These are phyloP conservation scores for Bradypodion pumilum DNA, from an alignment of 2,797 vertebrate genomes.

Conservation along the genomic window DNA sequence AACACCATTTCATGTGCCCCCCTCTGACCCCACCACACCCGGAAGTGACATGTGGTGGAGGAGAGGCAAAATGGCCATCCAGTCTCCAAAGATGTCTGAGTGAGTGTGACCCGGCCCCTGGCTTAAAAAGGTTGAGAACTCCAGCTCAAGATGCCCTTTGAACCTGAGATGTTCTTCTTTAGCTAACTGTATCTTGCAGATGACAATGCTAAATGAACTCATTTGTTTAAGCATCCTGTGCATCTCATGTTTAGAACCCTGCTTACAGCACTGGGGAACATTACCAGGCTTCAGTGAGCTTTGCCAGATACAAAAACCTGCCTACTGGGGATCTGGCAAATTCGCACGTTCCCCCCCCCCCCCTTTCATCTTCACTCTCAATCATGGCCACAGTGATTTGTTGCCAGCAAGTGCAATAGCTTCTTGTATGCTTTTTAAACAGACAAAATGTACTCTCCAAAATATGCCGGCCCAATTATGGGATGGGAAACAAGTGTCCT, in stretches of 20 bases:
- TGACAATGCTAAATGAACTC: not conserved
- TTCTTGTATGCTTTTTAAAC: not conserved
- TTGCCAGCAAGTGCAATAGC: constrained; percentile 45
- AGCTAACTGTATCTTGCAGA: not conserved
- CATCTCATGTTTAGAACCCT: not conserved
- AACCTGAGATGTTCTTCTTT: not conserved
- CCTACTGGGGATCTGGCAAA: not conserved
- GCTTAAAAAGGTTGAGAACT: too few relatives aligned
- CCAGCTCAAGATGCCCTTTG: too few relatives aligned
- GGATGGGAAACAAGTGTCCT: constrained; percentile 38
- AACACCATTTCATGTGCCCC: too few relatives aligned
- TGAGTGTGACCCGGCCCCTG: too few relatives aligned
- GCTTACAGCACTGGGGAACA: constrained; percentile 13
- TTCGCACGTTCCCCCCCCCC: too few relatives aligned
- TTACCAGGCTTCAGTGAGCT: not conserved
- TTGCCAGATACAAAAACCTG: not conserved
- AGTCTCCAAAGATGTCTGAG: too few relatives aligned
- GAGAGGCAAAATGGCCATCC: too few relatives aligned
- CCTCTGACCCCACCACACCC: too few relatives aligned
- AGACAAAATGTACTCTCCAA: constrained; percentile 37
- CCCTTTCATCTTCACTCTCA: constrained; percentile 19
- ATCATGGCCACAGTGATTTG: constrained; percentile 24
- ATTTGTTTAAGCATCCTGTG: fast-evolving
- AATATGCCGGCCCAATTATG: not conserved
- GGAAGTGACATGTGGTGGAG: too few relatives aligned